A percentile compares a stretch with the other conserved stretches of the same genome.
Evolutionary conservation across 2,888 invertebrate genomes (phyloP).

Genomic region (Pristionchus arcanus): DNA sequence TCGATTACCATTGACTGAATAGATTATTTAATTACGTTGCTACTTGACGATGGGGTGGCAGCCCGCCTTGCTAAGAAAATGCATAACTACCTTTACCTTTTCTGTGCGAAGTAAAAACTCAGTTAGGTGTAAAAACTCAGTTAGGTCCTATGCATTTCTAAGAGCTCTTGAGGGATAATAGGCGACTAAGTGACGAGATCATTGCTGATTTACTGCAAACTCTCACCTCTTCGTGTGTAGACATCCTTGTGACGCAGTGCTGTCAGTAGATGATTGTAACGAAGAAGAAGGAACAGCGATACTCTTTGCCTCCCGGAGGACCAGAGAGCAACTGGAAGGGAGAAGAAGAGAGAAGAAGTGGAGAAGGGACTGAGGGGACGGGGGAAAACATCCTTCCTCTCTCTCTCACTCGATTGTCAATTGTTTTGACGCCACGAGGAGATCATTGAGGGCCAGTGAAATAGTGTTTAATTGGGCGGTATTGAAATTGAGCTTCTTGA

Average conservation of each 20-base stretch:
- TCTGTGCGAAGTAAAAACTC: no score
- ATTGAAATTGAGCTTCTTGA: no score
- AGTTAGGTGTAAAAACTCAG: no score
- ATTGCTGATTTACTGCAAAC: no score
- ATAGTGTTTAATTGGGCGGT: background rate
- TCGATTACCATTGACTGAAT: background rate
- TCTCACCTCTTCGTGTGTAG: background rate
- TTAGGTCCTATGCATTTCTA: no score
- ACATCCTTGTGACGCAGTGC: background rate
- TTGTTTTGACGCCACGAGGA: background rate
- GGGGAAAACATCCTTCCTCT: constrained; percentile 1
- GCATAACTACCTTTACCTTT: no score
- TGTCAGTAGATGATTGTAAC: background rate
- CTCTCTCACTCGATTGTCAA: background rate
- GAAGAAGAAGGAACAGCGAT: background rate
- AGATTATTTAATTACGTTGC: background rate
- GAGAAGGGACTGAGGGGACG: background rate
- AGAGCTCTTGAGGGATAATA: no score
- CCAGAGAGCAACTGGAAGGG: background rate
- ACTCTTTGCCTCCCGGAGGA: background rate
- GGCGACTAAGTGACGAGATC: no score
- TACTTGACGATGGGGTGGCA: no score
- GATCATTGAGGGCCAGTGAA: constrained; percentile 13
- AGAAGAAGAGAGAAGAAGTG: background rate
- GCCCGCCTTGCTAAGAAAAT: no score